Conservation (phyloP, 2,113 vertebrate species). For the Apteryx owenii region DNA sequence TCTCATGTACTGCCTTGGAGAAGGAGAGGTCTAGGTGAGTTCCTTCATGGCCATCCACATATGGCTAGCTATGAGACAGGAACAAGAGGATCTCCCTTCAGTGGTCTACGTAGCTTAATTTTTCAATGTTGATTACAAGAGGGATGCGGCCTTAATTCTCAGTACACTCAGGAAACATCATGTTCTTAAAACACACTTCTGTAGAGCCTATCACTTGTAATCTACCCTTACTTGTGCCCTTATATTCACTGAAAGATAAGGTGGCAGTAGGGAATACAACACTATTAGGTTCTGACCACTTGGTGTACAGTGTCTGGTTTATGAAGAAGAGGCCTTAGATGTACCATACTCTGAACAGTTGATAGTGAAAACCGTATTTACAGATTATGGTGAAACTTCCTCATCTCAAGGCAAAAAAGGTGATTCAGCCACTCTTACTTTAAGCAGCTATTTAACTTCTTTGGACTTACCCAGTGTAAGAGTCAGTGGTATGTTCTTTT, state of each 20-base stretch:
- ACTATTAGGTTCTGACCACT: conserved; percentile 51
- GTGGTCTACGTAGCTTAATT: not conserved
- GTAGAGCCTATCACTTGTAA: conserved; percentile 53
- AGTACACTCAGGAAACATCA: not conserved
- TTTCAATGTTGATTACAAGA: not conserved
- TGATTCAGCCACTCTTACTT: not conserved
- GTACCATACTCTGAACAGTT: not conserved
- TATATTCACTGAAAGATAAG: conserved; percentile 72
- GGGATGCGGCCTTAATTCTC: not conserved
- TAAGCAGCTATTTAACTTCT: not conserved
- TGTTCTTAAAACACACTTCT: conserved; percentile 55
- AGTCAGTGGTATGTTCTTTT: not conserved
- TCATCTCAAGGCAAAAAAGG: not conserved
- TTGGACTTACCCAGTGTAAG: not conserved
- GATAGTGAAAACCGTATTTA: not conserved
- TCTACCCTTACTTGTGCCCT: conserved; percentile 68
- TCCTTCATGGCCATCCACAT: not conserved
- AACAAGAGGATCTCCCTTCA: not conserved
- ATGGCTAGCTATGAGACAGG: not conserved
- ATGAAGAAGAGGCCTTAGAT: not conserved
- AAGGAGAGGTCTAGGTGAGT: not conserved
- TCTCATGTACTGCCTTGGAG: not conserved
- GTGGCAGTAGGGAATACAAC: conserved; percentile 60
- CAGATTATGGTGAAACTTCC: not conserved
- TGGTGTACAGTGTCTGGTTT: conserved; percentile 62